Percentiles rank a stretch among this genome's conserved stretches.
Evolutionary conservation across 2,797 vertebrate species (phyloP).

Genomic region (Poeciliopsis paucimaculata): DNA sequence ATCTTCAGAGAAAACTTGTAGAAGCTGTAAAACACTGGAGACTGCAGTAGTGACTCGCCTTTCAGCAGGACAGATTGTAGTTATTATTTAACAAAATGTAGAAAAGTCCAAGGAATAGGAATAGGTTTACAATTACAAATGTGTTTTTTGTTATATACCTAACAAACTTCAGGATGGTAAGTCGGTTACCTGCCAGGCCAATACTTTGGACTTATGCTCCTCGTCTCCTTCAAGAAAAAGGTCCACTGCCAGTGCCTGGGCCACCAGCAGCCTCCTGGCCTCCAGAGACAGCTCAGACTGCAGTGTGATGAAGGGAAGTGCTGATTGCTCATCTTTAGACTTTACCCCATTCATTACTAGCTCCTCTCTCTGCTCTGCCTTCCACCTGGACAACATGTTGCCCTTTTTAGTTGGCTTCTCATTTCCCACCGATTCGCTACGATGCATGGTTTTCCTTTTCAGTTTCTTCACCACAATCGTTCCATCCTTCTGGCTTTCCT

Average conservation of each 20-base stretch:
- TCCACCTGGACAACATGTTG: conserved; percentile 59
- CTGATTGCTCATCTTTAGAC: conserved; percentile 54
- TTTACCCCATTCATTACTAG: conserved; percentile 14
- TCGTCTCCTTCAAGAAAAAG: conserved; percentile 84
- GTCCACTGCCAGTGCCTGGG: conserved; percentile 89
- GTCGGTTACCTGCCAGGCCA: conserved; percentile 88
- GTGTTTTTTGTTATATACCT: background rate
- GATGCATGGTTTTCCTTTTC: conserved; percentile 75
- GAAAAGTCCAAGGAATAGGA: background rate
- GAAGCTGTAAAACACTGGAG: background rate
- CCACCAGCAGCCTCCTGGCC: conserved; percentile 86
- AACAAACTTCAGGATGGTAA: background rate
- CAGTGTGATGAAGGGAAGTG: conserved; percentile 83
- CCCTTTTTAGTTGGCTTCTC: conserved; percentile 32
- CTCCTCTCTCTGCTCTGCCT: conserved; percentile 54
- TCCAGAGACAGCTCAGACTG: conserved; percentile 87
- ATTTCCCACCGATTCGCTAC: conserved; percentile 79
- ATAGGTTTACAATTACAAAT: background rate
- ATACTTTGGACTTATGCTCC: conserved; percentile 82
- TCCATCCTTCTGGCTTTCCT: conserved; percentile 57
- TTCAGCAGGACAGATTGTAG: background rate
- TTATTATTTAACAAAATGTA: background rate
- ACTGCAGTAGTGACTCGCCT: background rate
- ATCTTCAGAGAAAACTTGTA: background rate
- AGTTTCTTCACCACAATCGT: conserved; percentile 69